These are phyloP conservation scores for Antechinus flavipes DNA, from an alignment of 2,113 vertebrate genomes.

Conservation along the genomic window DNA sequence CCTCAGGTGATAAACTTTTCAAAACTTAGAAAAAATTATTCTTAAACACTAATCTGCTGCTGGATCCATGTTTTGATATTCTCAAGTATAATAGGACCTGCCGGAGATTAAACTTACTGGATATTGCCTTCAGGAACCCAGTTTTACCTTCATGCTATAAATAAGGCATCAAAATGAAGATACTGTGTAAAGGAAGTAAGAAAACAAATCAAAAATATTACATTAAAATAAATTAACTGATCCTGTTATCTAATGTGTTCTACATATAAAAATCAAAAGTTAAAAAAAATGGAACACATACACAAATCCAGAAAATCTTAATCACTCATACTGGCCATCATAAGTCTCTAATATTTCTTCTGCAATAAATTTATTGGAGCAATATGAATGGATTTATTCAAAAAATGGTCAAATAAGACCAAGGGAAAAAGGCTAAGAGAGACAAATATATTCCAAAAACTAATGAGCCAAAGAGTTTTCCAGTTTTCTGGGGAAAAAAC, in stretches of 20 bases:
- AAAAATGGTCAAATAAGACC: conserved; percentile 56
- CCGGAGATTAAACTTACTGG: not conserved
- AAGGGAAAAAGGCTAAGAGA: not conserved
- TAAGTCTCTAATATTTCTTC: conserved; percentile 48
- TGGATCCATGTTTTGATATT: not conserved
- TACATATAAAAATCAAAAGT: conserved; percentile 48
- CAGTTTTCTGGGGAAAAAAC: conserved; percentile 33
- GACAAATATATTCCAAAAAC: conserved; percentile 48
- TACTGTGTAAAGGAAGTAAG: not conserved
- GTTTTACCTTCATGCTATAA: not conserved
- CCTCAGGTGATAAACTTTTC: not conserved
- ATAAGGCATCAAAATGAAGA: conserved; percentile 28
- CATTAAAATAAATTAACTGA: conserved; percentile 33
- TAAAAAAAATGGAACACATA: conserved; percentile 8
- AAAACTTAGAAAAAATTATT: not conserved
- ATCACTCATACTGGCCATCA: conserved; percentile 48
- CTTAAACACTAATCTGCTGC: not conserved
- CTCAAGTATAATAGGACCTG: not conserved
- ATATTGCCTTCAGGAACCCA: not conserved
- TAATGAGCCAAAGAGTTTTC: conserved; percentile 54
- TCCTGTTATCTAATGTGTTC: conserved; percentile 19
- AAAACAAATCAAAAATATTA: not conserved
- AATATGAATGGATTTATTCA: conserved; percentile 59
- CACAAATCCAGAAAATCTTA: conserved; percentile 27
- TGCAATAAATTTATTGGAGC: conserved; percentile 44